A percentile compares a stretch with the other conserved stretches of the same genome.
phyloP scores from a whole-genome alignment of 2,113 vertebrate species.

The Mobula birostris region DNA sequence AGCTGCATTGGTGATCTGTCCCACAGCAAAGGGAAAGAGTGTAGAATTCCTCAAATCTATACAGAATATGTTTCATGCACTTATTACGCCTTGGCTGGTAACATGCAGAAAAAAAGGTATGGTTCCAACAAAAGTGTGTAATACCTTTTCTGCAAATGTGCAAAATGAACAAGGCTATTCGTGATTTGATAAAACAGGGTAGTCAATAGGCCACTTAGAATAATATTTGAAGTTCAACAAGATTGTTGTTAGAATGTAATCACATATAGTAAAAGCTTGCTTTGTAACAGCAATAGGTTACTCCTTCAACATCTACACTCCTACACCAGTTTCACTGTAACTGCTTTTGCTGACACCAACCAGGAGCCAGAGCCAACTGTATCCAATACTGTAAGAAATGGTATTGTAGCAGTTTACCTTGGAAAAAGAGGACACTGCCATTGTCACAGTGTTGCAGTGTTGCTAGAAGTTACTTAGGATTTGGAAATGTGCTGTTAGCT shows the following conservation, averaged over 20 bases:
- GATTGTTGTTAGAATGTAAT: background rate
- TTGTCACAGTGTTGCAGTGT: too few relatives aligned
- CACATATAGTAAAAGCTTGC: background rate
- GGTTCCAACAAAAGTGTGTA: background rate
- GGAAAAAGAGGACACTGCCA: too few relatives aligned
- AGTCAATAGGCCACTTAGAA: background rate
- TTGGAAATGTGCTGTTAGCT: too few relatives aligned
- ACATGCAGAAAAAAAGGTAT: background rate
- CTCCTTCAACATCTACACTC: background rate
- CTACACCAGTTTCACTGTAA: background rate
- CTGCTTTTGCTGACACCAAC: too few relatives aligned
- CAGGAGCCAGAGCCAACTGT: background rate
- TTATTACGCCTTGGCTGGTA: background rate
- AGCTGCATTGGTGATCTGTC: background rate
- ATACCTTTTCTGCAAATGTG: too few relatives aligned
- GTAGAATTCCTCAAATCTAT: background rate
- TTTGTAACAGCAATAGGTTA: background rate
- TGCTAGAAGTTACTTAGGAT: too few relatives aligned
- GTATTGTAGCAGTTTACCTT: constrained; percentile 26
- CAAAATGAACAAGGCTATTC: too few relatives aligned
- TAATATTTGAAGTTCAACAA: background rate
- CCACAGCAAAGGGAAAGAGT: background rate
- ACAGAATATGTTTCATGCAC: background rate
- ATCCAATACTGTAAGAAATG: constrained; percentile 35
- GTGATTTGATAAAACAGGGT: too few relatives aligned